Conservation (phyloP, 2,888 invertebrate genomes). For the Acrocyrtus sp. region DNA sequence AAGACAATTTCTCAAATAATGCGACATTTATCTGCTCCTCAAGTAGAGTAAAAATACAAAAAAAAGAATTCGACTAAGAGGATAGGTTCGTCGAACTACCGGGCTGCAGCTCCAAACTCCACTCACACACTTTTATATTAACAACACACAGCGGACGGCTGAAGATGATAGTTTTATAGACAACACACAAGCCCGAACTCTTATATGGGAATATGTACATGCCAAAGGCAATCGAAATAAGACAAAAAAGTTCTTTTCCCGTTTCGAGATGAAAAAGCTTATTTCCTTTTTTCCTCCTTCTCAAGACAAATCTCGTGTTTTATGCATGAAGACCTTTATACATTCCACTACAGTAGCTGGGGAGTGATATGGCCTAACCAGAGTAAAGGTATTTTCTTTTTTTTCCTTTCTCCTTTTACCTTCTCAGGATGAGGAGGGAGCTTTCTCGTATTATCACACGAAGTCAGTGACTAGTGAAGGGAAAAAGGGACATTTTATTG, state of each 20-base stretch:
- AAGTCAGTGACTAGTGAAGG: too few relatives aligned
- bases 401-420: not conserved
- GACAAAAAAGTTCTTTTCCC: not conserved
- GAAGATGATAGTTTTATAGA: too few relatives aligned
- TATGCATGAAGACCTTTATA: conserved; percentile 46
- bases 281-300: not conserved
- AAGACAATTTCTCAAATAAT: conserved; percentile 27
- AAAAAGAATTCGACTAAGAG: too few relatives aligned
- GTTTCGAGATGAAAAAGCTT: too few relatives aligned
- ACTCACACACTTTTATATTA: too few relatives aligned
- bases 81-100: too few relatives aligned
- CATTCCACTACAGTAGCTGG: not conserved
- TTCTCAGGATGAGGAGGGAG: not conserved
- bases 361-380: not conserved
- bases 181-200: too few relatives aligned
- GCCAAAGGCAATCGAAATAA: conserved; percentile 30
- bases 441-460: too few relatives aligned
- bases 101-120: too few relatives aligned
- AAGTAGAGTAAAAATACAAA: too few relatives aligned
- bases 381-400: not conserved
- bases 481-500: conserved; percentile 11
- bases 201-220: too few relatives aligned
- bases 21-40: conserved; percentile 43
- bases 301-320: conserved; percentile 40
- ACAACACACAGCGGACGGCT: conserved; percentile 25